These are phyloP conservation scores for Cirrhinus molitorella DNA, from an alignment of 2,797 vertebrate genomes.

Conservation along the genomic window DNA sequence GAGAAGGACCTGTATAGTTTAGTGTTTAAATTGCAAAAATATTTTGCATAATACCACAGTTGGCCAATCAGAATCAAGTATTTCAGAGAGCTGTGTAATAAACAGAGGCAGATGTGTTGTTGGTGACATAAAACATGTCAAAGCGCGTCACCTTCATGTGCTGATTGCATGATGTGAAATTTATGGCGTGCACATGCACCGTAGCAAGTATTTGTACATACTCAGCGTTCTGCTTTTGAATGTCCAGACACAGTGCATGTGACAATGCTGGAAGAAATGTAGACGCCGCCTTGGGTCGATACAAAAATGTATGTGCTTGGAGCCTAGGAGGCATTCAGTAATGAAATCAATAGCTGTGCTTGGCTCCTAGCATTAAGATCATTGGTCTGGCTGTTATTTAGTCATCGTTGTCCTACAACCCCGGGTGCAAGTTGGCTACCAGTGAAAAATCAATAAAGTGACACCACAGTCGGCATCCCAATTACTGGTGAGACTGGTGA, in stretches of 20 bases:
- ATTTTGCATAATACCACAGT: not conserved
- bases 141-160: slow-evolving; percentile 63
- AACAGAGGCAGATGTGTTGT: not conserved
- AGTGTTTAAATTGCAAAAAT: not conserved
- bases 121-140: slow-evolving; percentile 32
- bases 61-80: not conserved
- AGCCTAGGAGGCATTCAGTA: slow-evolving; percentile 79
- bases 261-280: slow-evolving; percentile 76
- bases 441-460: slow-evolving; percentile 77
- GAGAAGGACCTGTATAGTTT: too few relatives aligned
- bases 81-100: not conserved
- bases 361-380: slow-evolving; percentile 79
- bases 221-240: slow-evolving; percentile 70
- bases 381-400: slow-evolving; percentile 78
- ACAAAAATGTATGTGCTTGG: slow-evolving; percentile 78
- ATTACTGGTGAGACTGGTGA: slow-evolving; percentile 76
- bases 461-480: slow-evolving; percentile 75
- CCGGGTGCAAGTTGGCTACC: slow-evolving; percentile 73
- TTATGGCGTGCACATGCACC: slow-evolving; percentile 54
- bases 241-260: slow-evolving; percentile 63
- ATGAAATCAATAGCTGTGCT: slow-evolving; percentile 81
- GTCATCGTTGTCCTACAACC: slow-evolving; percentile 78
- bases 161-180: slow-evolving; percentile 63
- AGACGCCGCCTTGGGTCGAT: slow-evolving; percentile 74
- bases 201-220: slow-evolving; percentile 58